Evolutionary conservation across 2,797 vertebrate genomes (phyloP).

Genomic region (Rhynchonycteris naso): DNA sequence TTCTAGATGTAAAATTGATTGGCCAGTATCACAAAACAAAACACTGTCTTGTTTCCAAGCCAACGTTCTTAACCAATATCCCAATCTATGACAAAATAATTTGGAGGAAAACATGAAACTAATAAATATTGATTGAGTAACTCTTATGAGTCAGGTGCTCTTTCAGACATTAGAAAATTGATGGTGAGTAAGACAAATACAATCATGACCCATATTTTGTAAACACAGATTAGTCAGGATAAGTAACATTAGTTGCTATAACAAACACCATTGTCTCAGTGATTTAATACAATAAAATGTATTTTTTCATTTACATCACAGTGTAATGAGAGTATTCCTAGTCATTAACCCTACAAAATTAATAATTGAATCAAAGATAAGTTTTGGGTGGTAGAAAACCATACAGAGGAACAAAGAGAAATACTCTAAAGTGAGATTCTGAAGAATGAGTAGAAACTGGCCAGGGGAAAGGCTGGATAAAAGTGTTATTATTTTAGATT

Average conservation of each 20-base stretch:
- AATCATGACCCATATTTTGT: background rate
- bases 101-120: background rate
- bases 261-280: background rate
- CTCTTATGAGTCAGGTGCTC: background rate
- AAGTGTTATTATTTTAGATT: background rate
- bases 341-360: background rate
- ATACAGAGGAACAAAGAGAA: background rate
- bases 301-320: background rate
- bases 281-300: background rate
- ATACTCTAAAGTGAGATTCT: background rate
- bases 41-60: background rate
- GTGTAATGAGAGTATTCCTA: background rate
- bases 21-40: background rate
- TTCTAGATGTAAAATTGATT: background rate
- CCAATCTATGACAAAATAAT: background rate
- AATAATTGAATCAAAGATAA: background rate
- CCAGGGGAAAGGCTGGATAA: background rate
- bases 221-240: background rate
- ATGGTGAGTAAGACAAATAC: background rate
- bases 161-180: background rate
- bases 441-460: background rate
- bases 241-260: background rate
- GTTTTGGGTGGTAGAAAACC: background rate
- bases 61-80: background rate
- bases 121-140: background rate